These are phyloP conservation scores for Netelia inedita DNA, from an alignment of 2,888 invertebrate species.

Conservation along the genomic window DNA sequence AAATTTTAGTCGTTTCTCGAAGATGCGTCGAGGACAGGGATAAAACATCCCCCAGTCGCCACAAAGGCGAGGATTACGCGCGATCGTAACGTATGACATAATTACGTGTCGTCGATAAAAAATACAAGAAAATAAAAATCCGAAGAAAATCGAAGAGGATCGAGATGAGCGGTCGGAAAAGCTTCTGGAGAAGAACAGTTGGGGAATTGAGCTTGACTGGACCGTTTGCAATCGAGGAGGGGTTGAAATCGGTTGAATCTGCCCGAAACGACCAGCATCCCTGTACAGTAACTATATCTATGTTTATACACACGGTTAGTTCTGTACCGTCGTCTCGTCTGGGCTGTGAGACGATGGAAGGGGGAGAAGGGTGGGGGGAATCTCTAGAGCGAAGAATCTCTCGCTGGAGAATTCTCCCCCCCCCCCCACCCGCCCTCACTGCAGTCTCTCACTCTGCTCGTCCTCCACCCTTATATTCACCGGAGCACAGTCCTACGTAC, in stretches of 20 bases:
- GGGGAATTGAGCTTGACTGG: slow-evolving; percentile 37
- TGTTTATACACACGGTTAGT: slow-evolving; percentile 17
- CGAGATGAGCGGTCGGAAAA: neutral
- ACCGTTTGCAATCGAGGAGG: slow-evolving; percentile 46
- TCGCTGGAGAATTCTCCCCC: slow-evolving; percentile 20
- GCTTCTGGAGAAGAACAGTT: slow-evolving; percentile 7
- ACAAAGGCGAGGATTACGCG: no score
- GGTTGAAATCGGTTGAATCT: slow-evolving; percentile 63
- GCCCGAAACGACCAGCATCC: slow-evolving; percentile 27
- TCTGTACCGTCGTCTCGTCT: slow-evolving; percentile 57
- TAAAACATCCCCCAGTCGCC: no score
- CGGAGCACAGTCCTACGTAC: slow-evolving; percentile 33
- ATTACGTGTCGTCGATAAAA: slow-evolving; percentile 16
- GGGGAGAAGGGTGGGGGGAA: neutral
- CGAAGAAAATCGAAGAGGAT: neutral
- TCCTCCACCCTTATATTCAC: slow-evolving; percentile 76
- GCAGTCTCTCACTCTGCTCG: slow-evolving; percentile 20
- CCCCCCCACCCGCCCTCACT: slow-evolving; percentile 20
- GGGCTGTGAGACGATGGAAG: neutral
- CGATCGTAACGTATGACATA: neutral
- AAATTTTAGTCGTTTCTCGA: no score
- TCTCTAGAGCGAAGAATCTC: slow-evolving; percentile 36
- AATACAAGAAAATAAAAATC: neutral
- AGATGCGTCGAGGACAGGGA: no score
- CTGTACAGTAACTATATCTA: neutral